A percentile compares a stretch with the other conserved stretches of the same genome.
Evolutionary conservation across 1,140 invertebrate species (phyloP).

Genomic region (Heterodera schachtii): DNA sequence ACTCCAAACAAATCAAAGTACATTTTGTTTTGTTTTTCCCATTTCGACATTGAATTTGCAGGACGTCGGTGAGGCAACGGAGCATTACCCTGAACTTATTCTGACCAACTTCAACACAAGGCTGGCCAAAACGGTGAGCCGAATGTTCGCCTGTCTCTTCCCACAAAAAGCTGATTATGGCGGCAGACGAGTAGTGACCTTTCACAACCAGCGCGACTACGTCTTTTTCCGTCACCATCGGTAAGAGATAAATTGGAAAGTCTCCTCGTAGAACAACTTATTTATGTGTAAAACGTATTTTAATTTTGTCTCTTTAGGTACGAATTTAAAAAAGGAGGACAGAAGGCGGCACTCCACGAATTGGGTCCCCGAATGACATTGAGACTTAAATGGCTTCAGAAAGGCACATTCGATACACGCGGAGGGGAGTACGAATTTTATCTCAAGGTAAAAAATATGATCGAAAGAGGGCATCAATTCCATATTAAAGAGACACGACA

Average conservation of each 20-base stretch:
- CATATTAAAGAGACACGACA: slow-evolving; percentile 59
- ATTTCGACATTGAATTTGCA: slow-evolving; percentile 26
- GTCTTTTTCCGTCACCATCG: slow-evolving; percentile 98
- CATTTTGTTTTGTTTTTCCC: slow-evolving; percentile 9
- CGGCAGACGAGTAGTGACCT: slow-evolving; percentile 87
- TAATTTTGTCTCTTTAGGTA: slow-evolving; percentile 72
- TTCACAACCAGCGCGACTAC: slow-evolving; percentile 98
- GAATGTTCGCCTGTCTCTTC: slow-evolving; percentile 93
- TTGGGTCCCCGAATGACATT: slow-evolving; percentile 93
- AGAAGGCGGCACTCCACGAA: slow-evolving; percentile 83
- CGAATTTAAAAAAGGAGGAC: slow-evolving; percentile 82
- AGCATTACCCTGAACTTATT: slow-evolving; percentile 81
- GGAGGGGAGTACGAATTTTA: slow-evolving; percentile 96
- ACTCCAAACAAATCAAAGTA: slow-evolving; percentile 68
- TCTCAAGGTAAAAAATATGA: slow-evolving; percentile 71
- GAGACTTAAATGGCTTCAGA: slow-evolving; percentile 85
- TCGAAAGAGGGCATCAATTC: background rate
- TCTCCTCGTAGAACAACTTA: too few species aligned
- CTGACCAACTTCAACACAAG: slow-evolving; percentile 94
- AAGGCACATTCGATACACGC: slow-evolving; percentile 94
- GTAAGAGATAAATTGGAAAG: slow-evolving; percentile 67
- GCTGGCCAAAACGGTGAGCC: slow-evolving; percentile 82
- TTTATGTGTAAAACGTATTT: background rate
- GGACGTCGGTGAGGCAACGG: slow-evolving; percentile 60
- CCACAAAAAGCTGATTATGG: slow-evolving; percentile 92